Conservation (phyloP, 1,140 invertebrate species). For the Aphidius ervi region DNA sequence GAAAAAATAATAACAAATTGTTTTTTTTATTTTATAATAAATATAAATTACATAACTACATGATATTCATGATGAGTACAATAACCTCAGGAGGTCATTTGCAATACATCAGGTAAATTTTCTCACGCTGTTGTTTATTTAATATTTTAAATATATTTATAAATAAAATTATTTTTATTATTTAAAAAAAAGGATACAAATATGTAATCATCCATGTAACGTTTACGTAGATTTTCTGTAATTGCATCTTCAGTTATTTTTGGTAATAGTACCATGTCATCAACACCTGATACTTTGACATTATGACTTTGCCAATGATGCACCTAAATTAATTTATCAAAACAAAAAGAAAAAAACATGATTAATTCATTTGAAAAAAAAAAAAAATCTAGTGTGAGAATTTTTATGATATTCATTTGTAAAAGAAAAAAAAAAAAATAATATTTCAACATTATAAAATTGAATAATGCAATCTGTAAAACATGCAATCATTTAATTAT, state of each 20-base stretch:
- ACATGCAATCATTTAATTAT: no score
- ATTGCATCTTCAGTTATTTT: constrained; percentile 69
- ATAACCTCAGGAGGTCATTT: constrained; percentile 15
- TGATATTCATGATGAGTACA: constrained; percentile 12
- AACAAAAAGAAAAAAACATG: neutral
- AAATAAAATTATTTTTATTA: neutral
- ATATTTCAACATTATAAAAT: no score
- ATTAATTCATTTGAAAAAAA: neutral
- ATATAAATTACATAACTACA: constrained; percentile 3
- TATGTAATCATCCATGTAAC: constrained; percentile 72
- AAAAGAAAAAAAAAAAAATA: no score
- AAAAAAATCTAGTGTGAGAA: neutral
- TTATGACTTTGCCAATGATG: constrained; percentile 77
- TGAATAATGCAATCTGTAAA: no score
- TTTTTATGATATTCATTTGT: no score
- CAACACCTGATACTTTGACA: constrained; percentile 71
- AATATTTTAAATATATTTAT: no score
- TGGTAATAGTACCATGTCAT: constrained; percentile 77
- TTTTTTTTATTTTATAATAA: constrained; percentile 8
- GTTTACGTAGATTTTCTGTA: constrained; percentile 71
- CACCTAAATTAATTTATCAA: constrained; percentile 51
- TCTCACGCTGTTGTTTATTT: constrained; percentile 1
- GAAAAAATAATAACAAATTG: constrained; percentile 20
- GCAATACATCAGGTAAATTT: constrained; percentile 7
- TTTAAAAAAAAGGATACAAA: constrained; percentile 63